phyloP scores from a whole-genome alignment of 2,113 vertebrate genomes.

The Cavia porcellus region DNA sequence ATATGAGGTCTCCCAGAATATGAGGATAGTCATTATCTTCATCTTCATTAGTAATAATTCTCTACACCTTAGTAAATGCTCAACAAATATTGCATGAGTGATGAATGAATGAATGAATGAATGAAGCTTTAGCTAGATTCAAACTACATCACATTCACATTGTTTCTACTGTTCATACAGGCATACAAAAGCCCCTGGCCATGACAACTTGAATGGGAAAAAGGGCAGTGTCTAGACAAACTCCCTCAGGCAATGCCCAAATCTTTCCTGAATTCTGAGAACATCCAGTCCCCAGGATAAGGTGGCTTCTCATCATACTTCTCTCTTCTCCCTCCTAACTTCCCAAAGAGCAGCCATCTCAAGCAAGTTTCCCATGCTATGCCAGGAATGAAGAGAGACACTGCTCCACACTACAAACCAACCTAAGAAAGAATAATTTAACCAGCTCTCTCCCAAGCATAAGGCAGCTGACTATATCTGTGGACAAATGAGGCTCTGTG shows the following conservation, averaged over 20 bases:
- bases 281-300: constrained; percentile 49
- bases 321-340: neutral
- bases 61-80: neutral
- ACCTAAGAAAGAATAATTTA: constrained; percentile 54
- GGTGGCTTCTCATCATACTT: neutral
- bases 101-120: neutral
- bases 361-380: neutral
- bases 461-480: constrained; percentile 22
- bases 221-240: neutral
- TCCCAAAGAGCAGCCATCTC: neutral
- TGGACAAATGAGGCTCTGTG: constrained; percentile 59
- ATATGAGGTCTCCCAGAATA: too few relatives aligned
- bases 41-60: neutral
- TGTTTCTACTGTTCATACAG: constrained; percentile 33
- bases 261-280: neutral
- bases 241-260: neutral
- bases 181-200: neutral
- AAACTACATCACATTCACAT: neutral
- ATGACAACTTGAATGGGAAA: neutral
- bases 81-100: neutral
- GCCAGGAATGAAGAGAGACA: constrained; percentile 46
- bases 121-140: neutral
- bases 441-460: constrained; percentile 40
- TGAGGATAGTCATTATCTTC: neutral
- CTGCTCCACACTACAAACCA: neutral